These are phyloP conservation scores for Lophius americanus DNA, from an alignment of 2,797 vertebrate species.

Conservation along the genomic window DNA sequence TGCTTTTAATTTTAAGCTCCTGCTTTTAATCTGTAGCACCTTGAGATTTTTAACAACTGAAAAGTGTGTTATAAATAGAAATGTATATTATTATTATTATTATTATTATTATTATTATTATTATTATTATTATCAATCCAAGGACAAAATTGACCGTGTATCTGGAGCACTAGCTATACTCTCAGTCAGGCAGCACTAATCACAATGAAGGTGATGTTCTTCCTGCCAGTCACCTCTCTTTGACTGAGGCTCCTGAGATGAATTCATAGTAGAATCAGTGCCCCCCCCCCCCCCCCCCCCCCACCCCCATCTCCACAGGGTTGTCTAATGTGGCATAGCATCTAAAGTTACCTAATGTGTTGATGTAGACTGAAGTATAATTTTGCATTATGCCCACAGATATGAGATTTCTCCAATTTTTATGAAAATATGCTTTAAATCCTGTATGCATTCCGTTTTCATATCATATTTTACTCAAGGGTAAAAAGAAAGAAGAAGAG, in stretches of 20 bases:
- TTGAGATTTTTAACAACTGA: no score
- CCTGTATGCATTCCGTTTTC: constrained; percentile 10
- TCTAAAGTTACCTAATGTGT: constrained; percentile 63
- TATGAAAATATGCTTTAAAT: constrained; percentile 15
- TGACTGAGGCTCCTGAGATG: constrained; percentile 24
- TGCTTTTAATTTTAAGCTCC: no score
- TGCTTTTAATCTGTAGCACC: no score
- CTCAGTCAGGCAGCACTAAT: constrained; percentile 59
- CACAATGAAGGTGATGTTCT: constrained; percentile 51
- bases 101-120: no score
- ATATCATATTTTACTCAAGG: constrained; percentile 13
- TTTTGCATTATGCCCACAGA: constrained; percentile 26
- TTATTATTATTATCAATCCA: no score
- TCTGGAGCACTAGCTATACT: constrained; percentile 33
- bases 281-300: constrained; percentile 39
- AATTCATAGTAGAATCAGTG: constrained; percentile 39
- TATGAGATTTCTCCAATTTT: constrained; percentile 23
- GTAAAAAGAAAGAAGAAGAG: constrained; percentile 13
- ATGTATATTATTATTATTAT: no score
- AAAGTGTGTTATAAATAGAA: no score
- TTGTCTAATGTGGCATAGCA: constrained; percentile 38
- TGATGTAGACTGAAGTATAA: constrained; percentile 52
- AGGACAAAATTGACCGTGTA: constrained; percentile 27
- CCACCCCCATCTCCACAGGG: constrained; percentile 46
- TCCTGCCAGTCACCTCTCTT: constrained; percentile 57